Percentiles rank a stretch among this genome's conserved stretches.
phyloP scores from a whole-genome alignment of 2,113 vertebrate species.

The Lipophrys pholis region DNA sequence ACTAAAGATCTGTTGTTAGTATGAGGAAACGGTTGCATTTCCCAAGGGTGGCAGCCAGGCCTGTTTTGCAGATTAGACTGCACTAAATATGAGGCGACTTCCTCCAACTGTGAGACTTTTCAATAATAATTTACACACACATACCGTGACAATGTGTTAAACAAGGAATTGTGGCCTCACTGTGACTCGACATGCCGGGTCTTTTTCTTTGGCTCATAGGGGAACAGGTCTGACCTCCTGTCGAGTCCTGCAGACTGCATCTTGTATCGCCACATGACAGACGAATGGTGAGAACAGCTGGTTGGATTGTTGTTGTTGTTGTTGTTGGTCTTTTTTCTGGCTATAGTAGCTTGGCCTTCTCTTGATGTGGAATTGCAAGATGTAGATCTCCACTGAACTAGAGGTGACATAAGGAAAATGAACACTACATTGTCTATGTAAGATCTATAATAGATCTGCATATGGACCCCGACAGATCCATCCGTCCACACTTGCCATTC shows the following conservation, averaged over 20 bases:
- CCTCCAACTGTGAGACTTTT: not conserved
- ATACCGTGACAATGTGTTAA: not conserved
- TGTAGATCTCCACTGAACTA: too few species aligned
- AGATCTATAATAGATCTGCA: too few species aligned
- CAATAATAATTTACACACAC: not conserved
- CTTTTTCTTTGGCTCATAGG: not conserved
- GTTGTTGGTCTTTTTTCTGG: too few species aligned
- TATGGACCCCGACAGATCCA: too few species aligned
- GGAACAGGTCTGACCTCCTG: not conserved
- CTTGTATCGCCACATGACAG: not conserved
- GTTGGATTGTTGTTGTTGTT: too few species aligned
- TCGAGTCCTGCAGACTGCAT: not conserved
- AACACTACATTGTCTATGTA: too few species aligned
- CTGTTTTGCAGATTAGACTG: not conserved
- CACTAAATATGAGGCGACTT: not conserved
- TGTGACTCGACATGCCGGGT: not conserved
- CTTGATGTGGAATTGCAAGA: too few species aligned
- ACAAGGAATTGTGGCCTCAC: not conserved
- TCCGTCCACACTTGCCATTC: too few species aligned
- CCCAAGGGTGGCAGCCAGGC: not conserved
- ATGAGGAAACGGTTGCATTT: not conserved
- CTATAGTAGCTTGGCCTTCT: not conserved
- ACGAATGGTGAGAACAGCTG: not conserved
- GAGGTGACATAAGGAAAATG: too few species aligned
- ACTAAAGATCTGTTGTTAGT: too few species aligned